Evolutionary conservation across 1,140 invertebrate species (phyloP).

Genomic region (Drosophila ironensis): DNA sequence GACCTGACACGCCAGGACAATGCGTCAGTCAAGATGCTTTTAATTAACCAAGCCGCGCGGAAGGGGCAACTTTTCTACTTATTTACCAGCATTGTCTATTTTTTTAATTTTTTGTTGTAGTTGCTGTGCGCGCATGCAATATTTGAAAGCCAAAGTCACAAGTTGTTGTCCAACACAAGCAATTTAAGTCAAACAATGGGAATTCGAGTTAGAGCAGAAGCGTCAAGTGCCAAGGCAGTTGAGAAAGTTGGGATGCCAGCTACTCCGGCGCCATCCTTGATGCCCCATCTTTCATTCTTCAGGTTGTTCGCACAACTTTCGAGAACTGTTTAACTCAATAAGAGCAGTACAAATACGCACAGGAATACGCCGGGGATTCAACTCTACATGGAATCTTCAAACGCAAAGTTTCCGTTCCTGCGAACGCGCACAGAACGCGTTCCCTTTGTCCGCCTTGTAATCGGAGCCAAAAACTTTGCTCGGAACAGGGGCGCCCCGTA

Average conservation of each 20-base stretch:
- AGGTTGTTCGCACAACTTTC: slow-evolving; percentile 22
- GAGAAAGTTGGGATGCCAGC: slow-evolving; percentile 17
- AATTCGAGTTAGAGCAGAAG: slow-evolving; percentile 42
- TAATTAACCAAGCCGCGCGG: slow-evolving; percentile 52
- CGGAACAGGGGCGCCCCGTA: background rate
- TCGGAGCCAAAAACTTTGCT: slow-evolving; percentile 34
- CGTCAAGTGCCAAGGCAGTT: slow-evolving; percentile 29
- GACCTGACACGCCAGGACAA: slow-evolving; percentile 43
- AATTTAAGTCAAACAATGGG: slow-evolving; percentile 49
- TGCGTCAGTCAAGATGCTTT: slow-evolving; percentile 57
- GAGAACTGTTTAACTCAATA: slow-evolving; percentile 75
- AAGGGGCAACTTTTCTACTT: slow-evolving; percentile 29
- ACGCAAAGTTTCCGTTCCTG: slow-evolving; percentile 51
- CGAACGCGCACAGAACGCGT: no score
- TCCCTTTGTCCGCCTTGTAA: slow-evolving; percentile 37
- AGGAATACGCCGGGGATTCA: slow-evolving; percentile 6
- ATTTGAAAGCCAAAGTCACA: slow-evolving; percentile 47
- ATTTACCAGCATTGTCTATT: slow-evolving; percentile 58
- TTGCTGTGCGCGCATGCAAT: slow-evolving; percentile 59
- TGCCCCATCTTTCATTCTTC: background rate
- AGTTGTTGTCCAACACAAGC: slow-evolving; percentile 16
- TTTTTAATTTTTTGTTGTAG: no score
- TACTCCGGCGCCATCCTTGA: no score
- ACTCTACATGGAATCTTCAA: slow-evolving; percentile 49
- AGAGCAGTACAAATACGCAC: slow-evolving; percentile 64